Base-by-base conservation (phyloP, 2,888 invertebrate genomes). In the Invenusta paracnida region DNA sequence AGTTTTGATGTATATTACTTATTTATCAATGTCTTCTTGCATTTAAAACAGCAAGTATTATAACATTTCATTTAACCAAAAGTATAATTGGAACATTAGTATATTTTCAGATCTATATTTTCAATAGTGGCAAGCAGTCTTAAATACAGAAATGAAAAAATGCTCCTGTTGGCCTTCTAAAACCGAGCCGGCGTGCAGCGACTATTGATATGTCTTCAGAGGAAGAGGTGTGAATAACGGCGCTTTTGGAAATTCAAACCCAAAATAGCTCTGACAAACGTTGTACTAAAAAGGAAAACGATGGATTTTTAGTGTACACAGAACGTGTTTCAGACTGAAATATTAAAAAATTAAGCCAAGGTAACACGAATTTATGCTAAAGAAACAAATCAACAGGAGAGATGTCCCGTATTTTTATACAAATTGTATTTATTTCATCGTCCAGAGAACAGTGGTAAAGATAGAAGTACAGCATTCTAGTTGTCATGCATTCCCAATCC, bases 381-480 rank as follows among this genome's bases (percentile, higher is more conserved):
- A 25, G 27, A 23, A 73, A n/a, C 11, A 73, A 73, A 73, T 73
- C 27, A 73, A 23, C 23, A 73, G 73, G 73, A 73, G 25, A 73
- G 5, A 73, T 73, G 23, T 73, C 73, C 2, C 23, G 25, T 73
- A 73, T 73, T 73, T 73, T 73, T 73, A 73, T n/a, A 73, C 73
- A 73, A 73, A n/a, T 73, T 73, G 48, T 48, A 48, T 48, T 48
- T 48, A 48, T 48, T 17, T 48, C 48, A 48, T 48, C 48, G 5
- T 17, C 48, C 48, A 48, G 48, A 48, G 17, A 48, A 48, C 17
- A 48, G 17, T 5, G 48, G 48, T 48, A 48, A 48, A 48, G 48
- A 48, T 48, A 17, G 11, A 73, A 73, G 73, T 73, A 73, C 73
- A 73, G 73, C 73, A 23, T 73, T 73, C 73, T 73, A 73, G 2